phyloP scores from a whole-genome alignment of 2,888 invertebrate genomes.

The Aethes cnicana region DNA sequence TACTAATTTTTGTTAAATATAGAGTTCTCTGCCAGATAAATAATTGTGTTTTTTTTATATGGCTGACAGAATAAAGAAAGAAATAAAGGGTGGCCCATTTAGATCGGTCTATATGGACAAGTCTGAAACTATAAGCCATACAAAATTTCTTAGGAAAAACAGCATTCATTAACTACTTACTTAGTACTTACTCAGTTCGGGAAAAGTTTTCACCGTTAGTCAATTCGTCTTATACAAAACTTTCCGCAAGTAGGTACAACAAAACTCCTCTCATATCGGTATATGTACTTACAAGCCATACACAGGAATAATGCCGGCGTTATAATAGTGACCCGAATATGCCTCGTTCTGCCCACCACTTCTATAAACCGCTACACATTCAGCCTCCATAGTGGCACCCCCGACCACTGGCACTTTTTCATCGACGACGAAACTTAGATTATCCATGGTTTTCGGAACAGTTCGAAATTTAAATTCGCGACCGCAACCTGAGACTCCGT shows the following conservation, averaged over 20 bases:
- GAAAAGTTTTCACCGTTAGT: too few relatives aligned
- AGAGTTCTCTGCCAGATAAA: too few relatives aligned
- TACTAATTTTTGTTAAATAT: too few relatives aligned
- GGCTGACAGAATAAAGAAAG: too few relatives aligned
- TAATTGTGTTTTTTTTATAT: too few relatives aligned
- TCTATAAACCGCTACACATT: constrained; percentile 41
- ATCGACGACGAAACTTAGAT: constrained; percentile 28
- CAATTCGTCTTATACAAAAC: too few relatives aligned
- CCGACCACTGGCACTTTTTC: constrained; percentile 25
- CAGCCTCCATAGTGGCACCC: constrained; percentile 1
- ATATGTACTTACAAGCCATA: constrained; percentile 48
- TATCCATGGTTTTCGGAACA: constrained; percentile 20
- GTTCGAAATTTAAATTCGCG: not conserved
- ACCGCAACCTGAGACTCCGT: constrained; percentile 5
- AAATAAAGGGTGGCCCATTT: too few relatives aligned
- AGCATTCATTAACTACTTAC: too few relatives aligned
- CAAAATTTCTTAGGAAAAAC: too few relatives aligned
- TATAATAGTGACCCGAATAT: constrained; percentile 21
- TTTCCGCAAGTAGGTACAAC: not conserved
- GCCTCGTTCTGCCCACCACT: constrained; percentile 33
- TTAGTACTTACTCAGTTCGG: too few relatives aligned
- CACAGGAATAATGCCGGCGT: constrained; percentile 38
- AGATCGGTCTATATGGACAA: too few relatives aligned
- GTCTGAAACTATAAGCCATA: too few relatives aligned
- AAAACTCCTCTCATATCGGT: not conserved